Evolutionary conservation across 1,140 invertebrate species (phyloP).

Genomic region (Drosophila orena): DNA sequence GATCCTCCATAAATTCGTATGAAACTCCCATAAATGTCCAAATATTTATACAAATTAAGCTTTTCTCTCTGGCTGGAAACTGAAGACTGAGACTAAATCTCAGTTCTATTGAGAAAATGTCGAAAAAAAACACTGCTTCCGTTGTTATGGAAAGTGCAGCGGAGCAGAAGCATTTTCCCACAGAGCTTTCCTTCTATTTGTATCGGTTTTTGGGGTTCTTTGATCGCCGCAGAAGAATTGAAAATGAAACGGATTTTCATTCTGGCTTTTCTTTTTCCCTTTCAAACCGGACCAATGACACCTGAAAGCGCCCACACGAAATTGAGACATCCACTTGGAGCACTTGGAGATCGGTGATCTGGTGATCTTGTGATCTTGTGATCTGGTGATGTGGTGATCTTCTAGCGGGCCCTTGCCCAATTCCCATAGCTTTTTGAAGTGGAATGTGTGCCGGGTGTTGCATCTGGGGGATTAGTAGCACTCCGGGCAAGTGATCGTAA

Average conservation of each 20-base stretch:
- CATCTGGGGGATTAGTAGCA: constrained; percentile 72
- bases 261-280: constrained; percentile 32
- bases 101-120: constrained; percentile 14
- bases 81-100: neutral
- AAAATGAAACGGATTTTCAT: constrained; percentile 68
- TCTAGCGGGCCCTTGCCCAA: constrained; percentile 14
- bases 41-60: constrained; percentile 74
- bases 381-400: neutral
- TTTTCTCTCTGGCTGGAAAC: constrained; percentile 11
- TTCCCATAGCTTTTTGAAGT: constrained; percentile 59
- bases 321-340: constrained; percentile 58
- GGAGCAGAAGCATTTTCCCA: constrained; percentile 59
- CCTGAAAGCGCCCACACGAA: constrained; percentile 78
- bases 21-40: constrained; percentile 70
- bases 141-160: constrained; percentile 73
- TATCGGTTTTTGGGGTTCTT: constrained; percentile 33
- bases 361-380: neutral
- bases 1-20: constrained; percentile 58
- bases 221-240: constrained; percentile 31
- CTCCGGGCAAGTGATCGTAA: constrained; percentile 68
- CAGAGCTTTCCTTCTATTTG: constrained; percentile 59
- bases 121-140: constrained; percentile 52
- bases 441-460: constrained; percentile 56
- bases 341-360: neutral
- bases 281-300: constrained; percentile 46